Evolutionary conservation across 2,888 invertebrate species (phyloP).

Genomic region (Volucella inflata): DNA sequence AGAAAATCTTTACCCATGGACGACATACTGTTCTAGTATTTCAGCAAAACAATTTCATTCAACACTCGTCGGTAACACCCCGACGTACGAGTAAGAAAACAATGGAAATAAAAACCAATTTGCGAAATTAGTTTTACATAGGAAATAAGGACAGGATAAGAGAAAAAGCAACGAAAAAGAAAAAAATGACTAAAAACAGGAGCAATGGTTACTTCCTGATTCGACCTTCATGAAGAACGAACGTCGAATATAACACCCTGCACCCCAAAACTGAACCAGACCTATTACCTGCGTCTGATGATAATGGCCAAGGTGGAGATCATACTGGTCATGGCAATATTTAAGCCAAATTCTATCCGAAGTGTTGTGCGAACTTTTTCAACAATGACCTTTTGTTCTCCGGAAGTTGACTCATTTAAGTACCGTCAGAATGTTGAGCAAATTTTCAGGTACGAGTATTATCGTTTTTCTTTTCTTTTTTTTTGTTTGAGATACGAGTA

Average conservation of each 20-base stretch:
- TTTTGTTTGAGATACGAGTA: no score
- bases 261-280: no score
- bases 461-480: neutral
- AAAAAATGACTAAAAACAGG: neutral
- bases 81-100: constrained; percentile 23
- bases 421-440: constrained; percentile 29
- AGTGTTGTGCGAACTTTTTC: constrained; percentile 40
- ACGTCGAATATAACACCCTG: neutral
- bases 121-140: constrained; percentile 67
- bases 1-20: constrained; percentile 60
- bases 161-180: neutral
- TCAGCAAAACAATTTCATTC: constrained; percentile 61
- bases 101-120: constrained; percentile 72
- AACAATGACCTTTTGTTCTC: constrained; percentile 49
- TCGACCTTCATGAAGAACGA: constrained; percentile 28
- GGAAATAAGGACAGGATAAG: constrained; percentile 24
- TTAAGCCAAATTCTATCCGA: constrained; percentile 5
- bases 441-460: constrained; percentile 29
- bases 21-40: constrained; percentile 55
- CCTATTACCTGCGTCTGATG: no score
- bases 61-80: constrained; percentile 18
- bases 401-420: constrained; percentile 41
- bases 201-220: constrained; percentile 2
- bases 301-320: constrained; percentile 22
- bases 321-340: constrained; percentile 24